Base-by-base conservation (phyloP, 2,797 vertebrate species). In the Discoglossus pictus region DNA sequence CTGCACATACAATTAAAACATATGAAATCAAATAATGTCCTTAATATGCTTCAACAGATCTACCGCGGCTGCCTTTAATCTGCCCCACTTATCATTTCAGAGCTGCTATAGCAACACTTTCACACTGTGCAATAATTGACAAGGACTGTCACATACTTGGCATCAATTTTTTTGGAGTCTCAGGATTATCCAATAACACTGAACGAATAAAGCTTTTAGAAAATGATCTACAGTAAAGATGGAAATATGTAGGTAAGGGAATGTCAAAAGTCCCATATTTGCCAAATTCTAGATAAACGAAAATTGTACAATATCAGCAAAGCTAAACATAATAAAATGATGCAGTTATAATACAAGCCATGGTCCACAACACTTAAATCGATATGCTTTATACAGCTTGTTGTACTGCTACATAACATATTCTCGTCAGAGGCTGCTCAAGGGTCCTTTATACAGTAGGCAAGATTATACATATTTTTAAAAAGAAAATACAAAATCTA, bases 1-100 rank as follows among this genome's bases (percentile, higher is more conserved):
- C 48, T 73, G 18, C 4, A 59, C 1, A n/a, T 36, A 59, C 2
- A 17, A 31, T 46, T 56, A 67, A 50, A 75, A 73, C 67, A 56
- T 1, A 13, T 25, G 59, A 7, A 64, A 21, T 43, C 21, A 61
- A 1, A 75, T 9, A 39, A 4, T 56, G 39, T 2, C 56, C 24
- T 74, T 18, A 34, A 79, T 76, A 66, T 4, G 17, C 21, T 55
- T 65, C 25, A 35, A 42, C 17, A 34, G 25, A 18, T 7, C 39
- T 36, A 9, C 40, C 15, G 13, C 24, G 40, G 1, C 1, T 40
- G 16, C 48, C 12, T 34, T 15, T 27, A 43, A 43, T 40, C 5
- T 43, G 16, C 38, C 48, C 39, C 38, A 44, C 16, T 35, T 65
- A 43, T 44, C 23, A 2, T 16, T 46, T 36, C 25, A 43, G 25